These are phyloP conservation scores for Lissocephala sabroskyi DNA, from an alignment of 2,888 invertebrate genomes.

Conservation along the genomic window DNA sequence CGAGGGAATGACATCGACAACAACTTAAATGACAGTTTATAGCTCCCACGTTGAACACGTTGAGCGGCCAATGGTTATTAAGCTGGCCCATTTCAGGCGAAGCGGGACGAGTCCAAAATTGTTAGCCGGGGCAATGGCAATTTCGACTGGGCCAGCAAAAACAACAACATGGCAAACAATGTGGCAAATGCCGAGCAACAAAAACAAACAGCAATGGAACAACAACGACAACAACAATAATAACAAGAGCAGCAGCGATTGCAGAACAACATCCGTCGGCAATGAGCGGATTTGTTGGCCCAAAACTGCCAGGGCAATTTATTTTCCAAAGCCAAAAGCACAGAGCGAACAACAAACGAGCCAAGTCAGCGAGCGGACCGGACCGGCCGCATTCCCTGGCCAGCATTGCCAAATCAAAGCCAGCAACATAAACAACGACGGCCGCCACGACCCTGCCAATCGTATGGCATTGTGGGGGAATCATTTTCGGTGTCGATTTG, in stretches of 20 bases:
- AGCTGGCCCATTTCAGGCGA: conserved; percentile 42
- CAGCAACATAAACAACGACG: neutral
- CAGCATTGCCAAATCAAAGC: conserved; percentile 20
- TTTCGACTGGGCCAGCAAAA: conserved; percentile 3
- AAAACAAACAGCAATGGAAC: conserved; percentile 1
- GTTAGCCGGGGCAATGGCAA: neutral
- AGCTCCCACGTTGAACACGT: conserved; percentile 57
- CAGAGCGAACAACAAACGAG: conserved; percentile 41
- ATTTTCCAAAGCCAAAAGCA: conserved; percentile 45
- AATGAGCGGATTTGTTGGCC: conserved; percentile 59
- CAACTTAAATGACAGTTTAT: conserved; percentile 63
- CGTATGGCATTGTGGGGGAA: too few relatives aligned
- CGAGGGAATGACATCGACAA: conserved; percentile 58
- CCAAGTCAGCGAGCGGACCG: neutral
- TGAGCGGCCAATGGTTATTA: conserved; percentile 49
- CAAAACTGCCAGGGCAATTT: conserved; percentile 49
- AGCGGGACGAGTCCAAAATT: conserved; percentile 15
- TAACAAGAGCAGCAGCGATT: conserved; percentile 15
- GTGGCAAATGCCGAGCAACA: conserved; percentile 9
- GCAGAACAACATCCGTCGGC: conserved; percentile 19
- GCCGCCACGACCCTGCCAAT: too few relatives aligned
- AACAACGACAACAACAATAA: conserved; percentile 12
- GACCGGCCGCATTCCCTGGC: neutral
- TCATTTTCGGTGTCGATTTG: conserved; percentile 46
- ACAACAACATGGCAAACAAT: conserved; percentile 31